A percentile compares a stretch with the other conserved stretches of the same genome.
Conservation (phyloP, 1,140 invertebrate species). For the Trachymyrmex septentrionalis region DNA sequence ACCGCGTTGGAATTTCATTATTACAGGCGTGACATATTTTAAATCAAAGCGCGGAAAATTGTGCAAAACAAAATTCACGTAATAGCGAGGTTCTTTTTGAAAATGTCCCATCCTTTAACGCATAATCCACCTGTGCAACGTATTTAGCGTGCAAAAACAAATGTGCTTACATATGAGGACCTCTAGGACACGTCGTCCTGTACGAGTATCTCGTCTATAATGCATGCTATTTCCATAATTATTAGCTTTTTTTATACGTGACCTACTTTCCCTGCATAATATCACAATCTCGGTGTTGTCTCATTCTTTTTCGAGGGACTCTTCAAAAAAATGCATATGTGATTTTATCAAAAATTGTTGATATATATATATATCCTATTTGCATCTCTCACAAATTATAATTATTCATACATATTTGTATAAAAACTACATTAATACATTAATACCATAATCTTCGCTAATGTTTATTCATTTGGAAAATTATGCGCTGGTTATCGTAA, state of each 20-base stretch:
- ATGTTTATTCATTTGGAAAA: not conserved
- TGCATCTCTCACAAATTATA: not conserved
- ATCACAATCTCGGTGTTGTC: constrained; percentile 11
- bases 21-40: not conserved
- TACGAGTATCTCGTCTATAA: not conserved
- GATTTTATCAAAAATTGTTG: not conserved
- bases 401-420: not conserved
- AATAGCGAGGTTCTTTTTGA: not conserved
- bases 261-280: constrained; percentile 46
- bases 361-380: not conserved
- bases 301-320: not conserved
- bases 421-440: not conserved
- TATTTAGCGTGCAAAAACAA: constrained; percentile 45
- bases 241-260: constrained; percentile 48
- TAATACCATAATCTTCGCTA: not conserved
- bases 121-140: not conserved
- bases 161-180: not conserved
- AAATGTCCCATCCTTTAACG: not conserved
- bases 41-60: not conserved
- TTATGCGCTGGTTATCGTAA: not conserved
- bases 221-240: constrained; percentile 60
- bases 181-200: not conserved
- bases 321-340: constrained; percentile 21
- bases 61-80: not conserved
- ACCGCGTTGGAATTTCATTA: not conserved